phyloP scores from a whole-genome alignment of 2,888 invertebrate genomes.

The Girardia tigrina region DNA sequence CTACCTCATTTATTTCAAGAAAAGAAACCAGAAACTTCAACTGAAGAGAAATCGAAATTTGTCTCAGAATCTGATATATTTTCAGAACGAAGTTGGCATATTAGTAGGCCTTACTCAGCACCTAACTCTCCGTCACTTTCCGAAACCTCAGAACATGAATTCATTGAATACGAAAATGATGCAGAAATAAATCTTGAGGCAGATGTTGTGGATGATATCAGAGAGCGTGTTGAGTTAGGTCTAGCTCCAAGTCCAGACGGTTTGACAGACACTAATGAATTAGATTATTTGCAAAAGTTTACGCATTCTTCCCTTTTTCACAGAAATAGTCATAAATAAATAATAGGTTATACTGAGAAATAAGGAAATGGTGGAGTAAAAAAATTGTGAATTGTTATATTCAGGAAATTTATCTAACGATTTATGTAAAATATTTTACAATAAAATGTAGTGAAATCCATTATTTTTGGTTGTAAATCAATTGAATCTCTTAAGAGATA shows the following conservation, averaged over 20 bases:
- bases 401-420: neutral
- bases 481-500: too few relatives aligned
- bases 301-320: neutral
- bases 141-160: neutral
- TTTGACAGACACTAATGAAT: neutral
- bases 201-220: slow-evolving; percentile 5
- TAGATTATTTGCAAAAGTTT: neutral
- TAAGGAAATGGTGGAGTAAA: neutral
- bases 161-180: neutral
- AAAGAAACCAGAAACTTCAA: neutral
- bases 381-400: neutral
- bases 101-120: slow-evolving; percentile 30
- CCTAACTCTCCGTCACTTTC: slow-evolving; percentile 23
- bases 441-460: slow-evolving; percentile 1
- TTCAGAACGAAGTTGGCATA: slow-evolving; percentile 20
- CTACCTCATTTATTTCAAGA: slow-evolving; percentile 61
- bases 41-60: neutral
- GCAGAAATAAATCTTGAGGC: neutral
- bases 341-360: neutral
- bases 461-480: neutral
- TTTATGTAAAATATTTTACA: neutral
- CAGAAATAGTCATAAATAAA: neutral
- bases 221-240: neutral
- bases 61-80: neutral
- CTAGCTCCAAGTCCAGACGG: neutral